A percentile compares a stretch with the other conserved stretches of the same genome.
These are phyloP conservation scores for Graptemys geographica DNA, from an alignment of 2,797 vertebrate species.

Conservation along the genomic window DNA sequence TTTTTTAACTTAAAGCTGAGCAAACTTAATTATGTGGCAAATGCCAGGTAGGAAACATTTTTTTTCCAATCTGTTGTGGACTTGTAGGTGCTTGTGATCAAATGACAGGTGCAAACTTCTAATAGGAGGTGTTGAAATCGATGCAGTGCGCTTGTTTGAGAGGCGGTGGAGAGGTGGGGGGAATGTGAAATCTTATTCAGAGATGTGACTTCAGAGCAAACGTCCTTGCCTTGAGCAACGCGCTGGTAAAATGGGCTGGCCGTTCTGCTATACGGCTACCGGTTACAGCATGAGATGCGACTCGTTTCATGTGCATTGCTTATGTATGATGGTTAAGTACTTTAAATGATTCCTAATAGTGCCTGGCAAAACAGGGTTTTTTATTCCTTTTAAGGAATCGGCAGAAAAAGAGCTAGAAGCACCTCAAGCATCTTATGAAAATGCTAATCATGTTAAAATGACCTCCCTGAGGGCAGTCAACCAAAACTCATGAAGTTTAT, in stretches of 20 bases:
- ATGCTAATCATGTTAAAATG: not conserved
- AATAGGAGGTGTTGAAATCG: not conserved
- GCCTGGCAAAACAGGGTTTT: not conserved
- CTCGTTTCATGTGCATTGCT: not conserved
- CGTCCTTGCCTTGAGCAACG: not conserved
- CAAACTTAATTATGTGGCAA: not conserved
- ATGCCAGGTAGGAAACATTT: not conserved
- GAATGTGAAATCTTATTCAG: not conserved
- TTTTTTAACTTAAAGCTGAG: not conserved
- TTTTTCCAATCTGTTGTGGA: not conserved
- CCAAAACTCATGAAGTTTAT: slow-evolving; percentile 17
- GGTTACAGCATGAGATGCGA: not conserved
- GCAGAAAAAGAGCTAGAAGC: not conserved
- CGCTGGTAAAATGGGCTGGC: not conserved
- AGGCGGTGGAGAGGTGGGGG: not conserved
- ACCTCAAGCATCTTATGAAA: not conserved
- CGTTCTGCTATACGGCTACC: not conserved
- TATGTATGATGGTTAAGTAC: not conserved
- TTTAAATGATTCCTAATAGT: not conserved
- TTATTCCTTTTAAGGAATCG: not conserved
- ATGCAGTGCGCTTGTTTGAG: not conserved
- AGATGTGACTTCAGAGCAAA: not conserved
- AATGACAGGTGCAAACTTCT: not conserved
- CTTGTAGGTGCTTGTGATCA: not conserved
- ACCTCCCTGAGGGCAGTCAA: slow-evolving; percentile 47